Base-by-base conservation (phyloP, 2,113 vertebrate species). In the Tretioscincus oriximinensis region DNA sequence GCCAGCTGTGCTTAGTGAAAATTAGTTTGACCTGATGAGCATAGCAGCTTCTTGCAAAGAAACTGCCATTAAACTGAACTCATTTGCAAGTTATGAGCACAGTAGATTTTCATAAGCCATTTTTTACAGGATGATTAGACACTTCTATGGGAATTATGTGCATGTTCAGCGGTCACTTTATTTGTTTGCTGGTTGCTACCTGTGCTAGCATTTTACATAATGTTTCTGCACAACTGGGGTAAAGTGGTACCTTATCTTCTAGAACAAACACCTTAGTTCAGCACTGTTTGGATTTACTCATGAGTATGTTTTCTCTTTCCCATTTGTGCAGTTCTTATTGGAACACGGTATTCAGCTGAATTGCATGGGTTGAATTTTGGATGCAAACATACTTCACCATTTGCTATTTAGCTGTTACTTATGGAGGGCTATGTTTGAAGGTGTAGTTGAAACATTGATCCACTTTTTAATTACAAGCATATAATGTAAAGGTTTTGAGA, bases 241-340 rank as follows among this genome's bases (percentile, higher is more conserved):
- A 72, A 35, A 67, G 31, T 18, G 71, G 45, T 72, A 35, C 20
- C n/a, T 67, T 24, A n/a, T n/a, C 21, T 70, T 74, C 68, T 64
- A 70, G 20, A 9, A 18, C 54, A 70, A 54, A 65, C 75, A 87
- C 67, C 41, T 85, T 88, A 73, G 86, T 83, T 87, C 76, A 74
- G 81, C 85, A 85, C 86, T 84, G 76, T 75, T 81, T 69, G 61
- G 31, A 69, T 70, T 86, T 45, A 85, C 86, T 86, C 66, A 82
- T 61, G 54, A 47, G 85, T 77, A 80, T 66, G 60, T 88, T 87
- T 89, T 76, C 82, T 54, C 2, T 85, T 12, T 78, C 65, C 81
- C 67, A 82, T 8, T 82, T 84, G 74, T 78, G 77, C 84, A 77
- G 47, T 82, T 72, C 80, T 78, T 87, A 5, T 0, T 28, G 73